Base-by-base conservation (phyloP, 2,888 invertebrate species). In the Amblyjoppa fuscipennis region DNA sequence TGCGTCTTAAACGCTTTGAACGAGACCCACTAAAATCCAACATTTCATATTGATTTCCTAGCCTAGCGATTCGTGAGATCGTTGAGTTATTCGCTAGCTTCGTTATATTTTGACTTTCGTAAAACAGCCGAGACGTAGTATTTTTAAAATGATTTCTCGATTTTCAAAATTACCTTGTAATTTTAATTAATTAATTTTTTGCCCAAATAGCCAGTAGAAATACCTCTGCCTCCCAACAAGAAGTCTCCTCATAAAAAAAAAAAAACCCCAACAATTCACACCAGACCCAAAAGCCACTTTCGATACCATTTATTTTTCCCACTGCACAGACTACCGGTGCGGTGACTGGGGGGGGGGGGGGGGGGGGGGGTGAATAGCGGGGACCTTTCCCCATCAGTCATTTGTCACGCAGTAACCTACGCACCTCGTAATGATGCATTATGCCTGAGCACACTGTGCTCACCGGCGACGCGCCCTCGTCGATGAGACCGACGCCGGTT, bases 391-490 rank as follows among this genome's bases (percentile, higher is more conserved):
- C 64, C 66, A 68, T 66, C 59, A 80, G 68, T 80, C 76, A 83
- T 85, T 83, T 76, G 79, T 85, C 79, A 85, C 81, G 75, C 77
- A 56, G 74, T 78, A 81, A 64, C 68, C 81, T 81, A 81, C 56
- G 70, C 80, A 70, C 53, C 75, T 51, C 83, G 74, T 85, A 85
- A 85, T 80, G 85, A 85, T 83, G 85, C 83, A 85, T 85, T 85
- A 85, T 83, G 66, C 41, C 79, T 64, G 56, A 28, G 38, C 76
- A 56, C 66, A 59, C 51, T 34, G 11, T 59, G 31, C 38, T 66
- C 64, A 64, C 66, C 53, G 68, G 31, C 68, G 20, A n/a, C 68
- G 70, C 66, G 71, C 70, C 83, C 75, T 73, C 81, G 61, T 64
- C 74, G 78, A 82, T 51, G 75, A 73, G 71, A 75, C 66, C 70